Conservation (phyloP, 2,888 invertebrate species). For the Caenorhabditis drosophilae region DNA sequence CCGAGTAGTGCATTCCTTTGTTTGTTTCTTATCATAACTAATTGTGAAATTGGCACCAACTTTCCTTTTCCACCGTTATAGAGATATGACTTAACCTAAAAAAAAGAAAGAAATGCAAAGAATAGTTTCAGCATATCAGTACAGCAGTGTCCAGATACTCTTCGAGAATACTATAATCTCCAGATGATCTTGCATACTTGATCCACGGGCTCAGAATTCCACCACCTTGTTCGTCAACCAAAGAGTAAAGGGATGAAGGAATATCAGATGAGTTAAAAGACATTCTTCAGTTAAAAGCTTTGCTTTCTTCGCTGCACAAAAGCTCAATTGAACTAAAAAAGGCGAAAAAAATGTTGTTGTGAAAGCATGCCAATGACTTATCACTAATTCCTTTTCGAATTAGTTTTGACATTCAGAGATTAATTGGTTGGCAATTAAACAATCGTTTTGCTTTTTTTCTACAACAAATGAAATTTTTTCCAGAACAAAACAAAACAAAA, state of each 20-base stretch:
- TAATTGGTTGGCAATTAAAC: too few species aligned
- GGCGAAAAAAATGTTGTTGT: background rate
- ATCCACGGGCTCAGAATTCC: constrained; percentile 59
- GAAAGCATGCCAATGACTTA: too few species aligned
- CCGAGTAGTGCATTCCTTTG: constrained; percentile 71
- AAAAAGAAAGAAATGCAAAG: background rate
- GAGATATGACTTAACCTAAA: constrained; percentile 82
- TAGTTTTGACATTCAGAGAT: too few species aligned
- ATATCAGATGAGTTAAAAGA: constrained; percentile 55
- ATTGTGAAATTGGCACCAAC: constrained; percentile 85
- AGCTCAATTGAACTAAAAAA: background rate
- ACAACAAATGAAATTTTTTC: too few species aligned
- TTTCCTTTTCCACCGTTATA: constrained; percentile 91
- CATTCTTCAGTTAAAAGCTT: constrained; percentile 20
- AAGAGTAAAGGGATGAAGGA: constrained; percentile 48
- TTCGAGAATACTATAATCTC: constrained; percentile 57
- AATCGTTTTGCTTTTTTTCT: too few species aligned
- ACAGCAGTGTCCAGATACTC: constrained; percentile 70
- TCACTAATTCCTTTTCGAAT: too few species aligned
- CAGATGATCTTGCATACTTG: constrained; percentile 55
- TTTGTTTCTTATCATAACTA: constrained; percentile 78
- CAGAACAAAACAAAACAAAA: too few species aligned
- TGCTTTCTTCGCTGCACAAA: background rate
- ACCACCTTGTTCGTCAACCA: constrained; percentile 62
- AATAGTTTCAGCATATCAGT: constrained; percentile 73